Percentiles rank a stretch among this genome's conserved stretches.
phyloP scores from a whole-genome alignment of 2,888 invertebrate species.

The Trachelus iudaicus region DNA sequence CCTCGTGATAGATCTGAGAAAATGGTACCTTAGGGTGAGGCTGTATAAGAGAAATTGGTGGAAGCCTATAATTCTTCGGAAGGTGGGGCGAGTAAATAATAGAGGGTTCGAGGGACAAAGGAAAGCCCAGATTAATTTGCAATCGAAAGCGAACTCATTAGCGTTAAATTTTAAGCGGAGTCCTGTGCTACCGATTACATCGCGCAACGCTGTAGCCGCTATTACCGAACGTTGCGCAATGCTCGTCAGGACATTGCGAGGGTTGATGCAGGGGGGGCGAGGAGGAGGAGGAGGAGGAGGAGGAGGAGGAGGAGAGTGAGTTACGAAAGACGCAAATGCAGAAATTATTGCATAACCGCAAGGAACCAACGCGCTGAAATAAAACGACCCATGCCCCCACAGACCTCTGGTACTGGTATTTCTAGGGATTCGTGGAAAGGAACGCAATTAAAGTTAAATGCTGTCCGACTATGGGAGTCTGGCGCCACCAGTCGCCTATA shows the following conservation, averaged over 20 bases:
- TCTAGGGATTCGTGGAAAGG: conserved; percentile 53
- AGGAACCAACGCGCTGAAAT: conserved; percentile 34
- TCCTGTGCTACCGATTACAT: no score
- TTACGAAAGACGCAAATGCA: conserved; percentile 8
- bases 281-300: background rate
- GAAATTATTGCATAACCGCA: conserved; percentile 49
- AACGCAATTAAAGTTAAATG: conserved; percentile 62
- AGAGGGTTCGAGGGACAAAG: no score
- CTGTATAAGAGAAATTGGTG: background rate
- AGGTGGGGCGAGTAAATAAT: background rate
- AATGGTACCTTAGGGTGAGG: background rate
- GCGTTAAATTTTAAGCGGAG: no score
- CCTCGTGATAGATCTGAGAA: background rate
- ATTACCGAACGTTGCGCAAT: no score
- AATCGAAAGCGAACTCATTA: no score
- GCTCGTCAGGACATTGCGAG: background rate
- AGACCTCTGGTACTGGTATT: conserved; percentile 25
- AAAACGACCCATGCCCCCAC: background rate
- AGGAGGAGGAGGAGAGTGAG: background rate
- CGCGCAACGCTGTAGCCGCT: no score
- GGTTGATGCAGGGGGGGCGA: background rate
- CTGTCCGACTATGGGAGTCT: conserved; percentile 26
- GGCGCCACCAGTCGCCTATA: conserved; percentile 46
- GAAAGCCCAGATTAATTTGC: no score
- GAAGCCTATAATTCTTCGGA: background rate